A percentile compares a stretch with the other conserved stretches of the same genome.
Evolutionary conservation across 2,797 vertebrate genomes (phyloP).

Genomic region (Anabacerthia variegaticeps): DNA sequence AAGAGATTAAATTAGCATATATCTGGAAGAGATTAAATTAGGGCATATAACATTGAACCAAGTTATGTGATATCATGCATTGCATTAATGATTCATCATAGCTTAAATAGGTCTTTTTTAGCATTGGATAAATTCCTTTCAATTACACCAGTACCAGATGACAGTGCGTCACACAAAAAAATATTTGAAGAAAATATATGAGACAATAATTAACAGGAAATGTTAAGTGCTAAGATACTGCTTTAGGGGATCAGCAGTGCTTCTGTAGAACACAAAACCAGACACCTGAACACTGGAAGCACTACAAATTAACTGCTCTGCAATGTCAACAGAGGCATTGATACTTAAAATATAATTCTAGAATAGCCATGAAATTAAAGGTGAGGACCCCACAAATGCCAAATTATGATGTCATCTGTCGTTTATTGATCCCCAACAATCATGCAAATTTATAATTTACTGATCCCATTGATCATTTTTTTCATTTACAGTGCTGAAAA

Average conservation of each 20-base stretch:
- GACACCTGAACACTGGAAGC: neutral
- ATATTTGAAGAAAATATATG: neutral
- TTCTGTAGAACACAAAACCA: neutral
- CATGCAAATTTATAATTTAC: neutral
- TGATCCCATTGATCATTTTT: neutral
- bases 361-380: neutral
- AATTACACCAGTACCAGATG: neutral
- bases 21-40: neutral
- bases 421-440: neutral
- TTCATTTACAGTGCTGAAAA: neutral
- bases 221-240: neutral
- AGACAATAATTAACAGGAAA: neutral
- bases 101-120: neutral
- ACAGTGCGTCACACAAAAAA: neutral
- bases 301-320: neutral
- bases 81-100: neutral
- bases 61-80: neutral
- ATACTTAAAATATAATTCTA: neutral
- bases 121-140: neutral
- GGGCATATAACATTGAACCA: neutral
- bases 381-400: neutral
- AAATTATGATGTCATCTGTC: neutral
- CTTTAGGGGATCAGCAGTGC: neutral
- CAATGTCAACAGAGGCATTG: neutral
- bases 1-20: neutral